phyloP scores from a whole-genome alignment of 2,113 vertebrate species.

The Rhinogobius similis region DNA sequence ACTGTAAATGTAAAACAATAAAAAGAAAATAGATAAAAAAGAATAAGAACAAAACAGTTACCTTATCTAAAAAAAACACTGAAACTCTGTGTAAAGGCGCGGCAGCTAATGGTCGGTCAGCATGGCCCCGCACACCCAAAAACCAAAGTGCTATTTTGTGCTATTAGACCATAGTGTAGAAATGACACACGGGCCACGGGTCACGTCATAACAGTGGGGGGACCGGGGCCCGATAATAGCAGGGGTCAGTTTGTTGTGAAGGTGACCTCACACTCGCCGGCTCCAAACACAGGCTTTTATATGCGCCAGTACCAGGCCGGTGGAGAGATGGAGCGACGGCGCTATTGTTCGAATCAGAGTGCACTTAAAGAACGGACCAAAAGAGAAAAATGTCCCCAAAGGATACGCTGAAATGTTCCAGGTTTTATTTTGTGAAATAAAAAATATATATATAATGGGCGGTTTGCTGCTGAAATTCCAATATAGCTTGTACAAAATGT shows the following conservation, averaged over 20 bases:
- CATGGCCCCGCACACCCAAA: slow-evolving; percentile 24
- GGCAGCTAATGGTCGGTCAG: slow-evolving; percentile 54
- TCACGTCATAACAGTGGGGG: slow-evolving; percentile 58
- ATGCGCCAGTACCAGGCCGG: slow-evolving; percentile 8
- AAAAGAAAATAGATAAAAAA: not conserved
- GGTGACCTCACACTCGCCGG: slow-evolving; percentile 45
- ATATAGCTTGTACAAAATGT: no score
- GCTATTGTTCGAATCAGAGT: not conserved
- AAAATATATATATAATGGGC: no score
- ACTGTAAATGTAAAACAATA: not conserved
- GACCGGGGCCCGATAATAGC: slow-evolving; percentile 11
- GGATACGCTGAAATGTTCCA: not conserved
- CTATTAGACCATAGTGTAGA: slow-evolving; percentile 67
- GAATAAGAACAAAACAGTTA: not conserved
- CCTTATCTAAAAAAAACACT: not conserved
- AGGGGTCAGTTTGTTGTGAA: slow-evolving; percentile 38
- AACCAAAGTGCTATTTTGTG: slow-evolving; percentile 51
- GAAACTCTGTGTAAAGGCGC: slow-evolving; percentile 29
- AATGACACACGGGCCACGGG: slow-evolving; percentile 57
- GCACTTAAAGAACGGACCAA: slow-evolving; percentile 1
- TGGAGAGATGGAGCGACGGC: not conserved
- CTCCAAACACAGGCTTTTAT: slow-evolving; percentile 44
- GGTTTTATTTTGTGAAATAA: not conserved
- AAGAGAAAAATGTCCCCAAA: not conserved
- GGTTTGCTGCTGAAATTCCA: not conserved